phyloP scores from a whole-genome alignment of 2,113 vertebrate species.

The Festucalex cinctus region DNA sequence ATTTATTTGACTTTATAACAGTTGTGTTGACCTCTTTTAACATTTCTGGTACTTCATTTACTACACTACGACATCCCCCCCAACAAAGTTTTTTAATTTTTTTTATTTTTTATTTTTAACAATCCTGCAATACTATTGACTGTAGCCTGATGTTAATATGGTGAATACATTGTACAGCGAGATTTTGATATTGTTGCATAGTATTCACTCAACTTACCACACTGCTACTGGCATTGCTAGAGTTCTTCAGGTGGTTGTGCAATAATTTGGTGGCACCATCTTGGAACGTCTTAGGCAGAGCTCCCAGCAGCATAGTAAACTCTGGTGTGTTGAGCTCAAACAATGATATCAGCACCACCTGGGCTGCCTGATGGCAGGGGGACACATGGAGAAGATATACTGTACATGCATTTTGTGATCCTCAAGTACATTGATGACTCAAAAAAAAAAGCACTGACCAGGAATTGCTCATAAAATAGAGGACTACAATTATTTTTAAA shows the following conservation, averaged over 20 bases:
- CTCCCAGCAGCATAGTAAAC: constrained; percentile 99
- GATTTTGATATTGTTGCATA: not conserved
- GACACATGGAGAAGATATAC: not conserved
- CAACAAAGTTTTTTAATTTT: too few species aligned
- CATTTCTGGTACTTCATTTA: too few species aligned
- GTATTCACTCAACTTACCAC: constrained; percentile 73
- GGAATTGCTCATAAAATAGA: not conserved
- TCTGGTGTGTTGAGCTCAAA: constrained; percentile 98
- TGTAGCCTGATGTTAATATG: too few species aligned
- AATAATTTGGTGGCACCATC: constrained; percentile 98
- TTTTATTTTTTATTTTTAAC: too few species aligned
- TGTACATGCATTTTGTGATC: constrained; percentile 8
- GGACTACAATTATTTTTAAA: not conserved
- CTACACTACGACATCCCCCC: too few species aligned
- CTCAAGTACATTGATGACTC: constrained; percentile 1
- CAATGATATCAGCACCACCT: constrained; percentile 93
- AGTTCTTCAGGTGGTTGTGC: constrained; percentile 97
- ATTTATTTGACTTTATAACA: too few species aligned
- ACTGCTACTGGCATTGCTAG: constrained; percentile 82
- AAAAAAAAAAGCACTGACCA: not conserved
- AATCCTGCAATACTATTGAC: too few species aligned
- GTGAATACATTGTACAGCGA: too few species aligned
- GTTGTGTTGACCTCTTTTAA: too few species aligned
- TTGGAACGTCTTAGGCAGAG: constrained; percentile 98
- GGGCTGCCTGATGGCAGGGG: constrained; percentile 83